Conservation (phyloP, 1,140 invertebrate species). For the Cryptotermes secundus region DNA sequence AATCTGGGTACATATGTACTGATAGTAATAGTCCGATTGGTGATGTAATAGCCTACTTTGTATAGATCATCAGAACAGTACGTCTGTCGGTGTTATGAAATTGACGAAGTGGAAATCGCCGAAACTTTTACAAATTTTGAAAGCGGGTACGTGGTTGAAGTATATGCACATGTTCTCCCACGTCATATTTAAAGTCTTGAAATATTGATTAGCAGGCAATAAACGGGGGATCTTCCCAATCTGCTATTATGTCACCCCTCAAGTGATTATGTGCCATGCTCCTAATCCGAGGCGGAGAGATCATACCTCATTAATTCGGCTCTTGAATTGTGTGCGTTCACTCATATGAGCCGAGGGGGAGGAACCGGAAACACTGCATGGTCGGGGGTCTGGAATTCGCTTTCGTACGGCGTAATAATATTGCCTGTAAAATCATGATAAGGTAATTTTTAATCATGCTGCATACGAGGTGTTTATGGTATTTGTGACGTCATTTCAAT, state of each 20-base stretch:
- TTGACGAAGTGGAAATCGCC: no score
- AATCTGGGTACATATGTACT: no score
- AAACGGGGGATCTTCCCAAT: constrained; percentile 26
- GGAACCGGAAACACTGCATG: neutral
- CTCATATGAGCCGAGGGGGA: neutral
- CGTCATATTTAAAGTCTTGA: neutral
- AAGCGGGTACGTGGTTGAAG: no score
- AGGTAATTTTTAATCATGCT: constrained; percentile 1
- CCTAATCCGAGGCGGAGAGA: neutral
- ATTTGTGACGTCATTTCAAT: neutral
- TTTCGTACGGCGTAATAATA: neutral
- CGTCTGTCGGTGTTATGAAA: no score
- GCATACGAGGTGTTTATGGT: neutral
- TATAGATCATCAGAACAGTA: no score
- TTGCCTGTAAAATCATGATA: neutral
- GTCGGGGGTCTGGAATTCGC: neutral
- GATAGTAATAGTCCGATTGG: no score
- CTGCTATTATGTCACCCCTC: constrained; percentile 30
- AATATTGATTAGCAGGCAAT: constrained; percentile 29
- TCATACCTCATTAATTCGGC: constrained; percentile 27
- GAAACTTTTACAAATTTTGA: no score
- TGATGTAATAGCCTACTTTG: no score
- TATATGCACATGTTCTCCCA: neutral
- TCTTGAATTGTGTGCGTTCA: neutral
- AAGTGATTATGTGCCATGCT: constrained; percentile 26